Base-by-base conservation (phyloP, 2,113 vertebrate genomes). In the Sakesphorus luctuosus region DNA sequence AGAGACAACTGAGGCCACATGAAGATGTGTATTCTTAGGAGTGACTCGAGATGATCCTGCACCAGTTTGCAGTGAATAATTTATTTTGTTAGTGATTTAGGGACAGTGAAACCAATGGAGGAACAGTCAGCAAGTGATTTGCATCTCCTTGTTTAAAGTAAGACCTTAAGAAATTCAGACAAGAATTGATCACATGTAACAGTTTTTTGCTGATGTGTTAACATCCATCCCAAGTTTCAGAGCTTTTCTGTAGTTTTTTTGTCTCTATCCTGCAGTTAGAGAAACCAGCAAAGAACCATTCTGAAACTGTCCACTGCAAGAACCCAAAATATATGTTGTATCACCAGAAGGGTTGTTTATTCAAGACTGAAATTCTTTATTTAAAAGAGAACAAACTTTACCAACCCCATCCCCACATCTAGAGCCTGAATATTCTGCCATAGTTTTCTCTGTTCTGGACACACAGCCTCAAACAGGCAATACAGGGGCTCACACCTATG, bases 161-260 rank as follows among this genome's bases (percentile, higher is more conserved):
- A 58, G 14, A 67, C 10, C 29, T 78, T 52, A 33, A n/a, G 18
- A 74, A 81, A 76, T 50, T 61, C 40, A 44, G 4, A 26, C 11
- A 63, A 78, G 31, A 83, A 77, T 20, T 59, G n/a, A 55, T 40
- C 44, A 21, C 4, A 63, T 8, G 12, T 43, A 53, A 40, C 1
- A 69, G 17, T n/a, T n/a, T n/a, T n/a, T n/a, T n/a, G n/a, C 26
- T 71, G 38, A 82, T 0, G 0, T 6, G 5, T 36, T 36, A 69
- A 52, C 44, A 53, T 12, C 24, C 35, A 44, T n/a, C 13, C 31
- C 10, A 53, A 87, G 17, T 43, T 63, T 15, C 65, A 65, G 53
- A 77, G n/a, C 21, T 73, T 77, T 73, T 46, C 38, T n/a, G 8
- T 11, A 29, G 4, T 4, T 25, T 40, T 71, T 35, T 68, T 1